These are phyloP conservation scores for Megathymus violae DNA, from an alignment of 1,140 invertebrate species.

Conservation along the genomic window DNA sequence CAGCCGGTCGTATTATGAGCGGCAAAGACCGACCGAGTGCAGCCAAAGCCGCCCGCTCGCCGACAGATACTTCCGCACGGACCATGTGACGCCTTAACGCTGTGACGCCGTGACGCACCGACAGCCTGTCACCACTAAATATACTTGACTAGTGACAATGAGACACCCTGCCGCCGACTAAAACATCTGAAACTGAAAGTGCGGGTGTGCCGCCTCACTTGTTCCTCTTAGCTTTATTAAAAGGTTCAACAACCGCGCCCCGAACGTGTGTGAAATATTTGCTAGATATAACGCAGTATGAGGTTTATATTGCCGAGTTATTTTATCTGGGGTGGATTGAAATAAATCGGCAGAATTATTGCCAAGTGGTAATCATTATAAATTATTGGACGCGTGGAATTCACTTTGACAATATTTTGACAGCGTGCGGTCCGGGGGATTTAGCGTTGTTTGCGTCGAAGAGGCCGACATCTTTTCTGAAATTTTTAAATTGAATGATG, in stretches of 20 bases:
- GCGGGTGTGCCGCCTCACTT: conserved; percentile 26
- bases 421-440: conserved; percentile 72
- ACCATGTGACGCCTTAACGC: conserved; percentile 19
- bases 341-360: conserved; percentile 82
- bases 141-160: conserved; percentile 56
- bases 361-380: conserved; percentile 80
- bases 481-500: conserved; percentile 56
- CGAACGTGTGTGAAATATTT: conserved; percentile 60
- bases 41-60: conserved; percentile 37
- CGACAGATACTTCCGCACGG: conserved; percentile 67
- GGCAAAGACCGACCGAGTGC: conserved; percentile 22
- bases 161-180: conserved; percentile 53
- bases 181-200: conserved; percentile 56
- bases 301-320: conserved; percentile 76
- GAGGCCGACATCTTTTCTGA: conserved; percentile 53
- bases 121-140: conserved; percentile 67
- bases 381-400: conserved; percentile 80
- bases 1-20: conserved; percentile 15
- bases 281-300: conserved; percentile 75
- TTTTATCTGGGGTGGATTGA: conserved; percentile 77
- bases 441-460: conserved; percentile 56
- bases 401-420: conserved; percentile 83
- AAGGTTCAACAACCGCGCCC: conserved; percentile 76
- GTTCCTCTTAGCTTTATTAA: conserved; percentile 55
- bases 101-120: conserved; percentile 45